A percentile compares a stretch with the other conserved stretches of the same genome.
These are phyloP conservation scores for Myocastor coypus DNA, from an alignment of 2,113 vertebrate species.

Conservation along the genomic window DNA sequence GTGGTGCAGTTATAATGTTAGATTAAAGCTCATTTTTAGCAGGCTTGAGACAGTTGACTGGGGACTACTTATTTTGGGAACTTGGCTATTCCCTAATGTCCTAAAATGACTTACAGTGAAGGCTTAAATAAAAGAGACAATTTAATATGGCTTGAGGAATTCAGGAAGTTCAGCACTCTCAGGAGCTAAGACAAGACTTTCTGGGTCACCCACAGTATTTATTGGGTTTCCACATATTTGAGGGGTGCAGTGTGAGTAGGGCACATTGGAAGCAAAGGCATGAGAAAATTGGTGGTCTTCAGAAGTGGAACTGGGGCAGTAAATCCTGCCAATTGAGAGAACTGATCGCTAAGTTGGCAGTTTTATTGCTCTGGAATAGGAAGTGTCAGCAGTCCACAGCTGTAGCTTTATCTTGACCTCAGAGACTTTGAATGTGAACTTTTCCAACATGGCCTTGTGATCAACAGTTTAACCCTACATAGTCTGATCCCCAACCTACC, in stretches of 20 bases:
- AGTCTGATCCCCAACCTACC: neutral
- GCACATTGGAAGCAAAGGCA: neutral
- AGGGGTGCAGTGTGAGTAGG: neutral
- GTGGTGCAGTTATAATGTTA: neutral
- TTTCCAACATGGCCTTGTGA: neutral
- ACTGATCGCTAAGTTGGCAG: neutral
- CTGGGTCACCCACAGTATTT: neutral
- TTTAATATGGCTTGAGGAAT: neutral
- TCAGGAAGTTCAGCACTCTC: neutral
- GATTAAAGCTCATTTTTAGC: neutral
- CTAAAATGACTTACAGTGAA: neutral
- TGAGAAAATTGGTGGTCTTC: neutral
- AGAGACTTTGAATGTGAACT: neutral
- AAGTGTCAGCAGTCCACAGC: neutral
- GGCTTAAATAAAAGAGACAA: neutral
- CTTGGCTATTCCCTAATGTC: neutral
- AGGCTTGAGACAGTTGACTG: neutral
- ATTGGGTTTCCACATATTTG: neutral
- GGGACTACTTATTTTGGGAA: neutral
- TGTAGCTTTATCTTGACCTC: neutral
- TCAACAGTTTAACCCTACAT: neutral
- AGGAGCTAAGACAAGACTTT: neutral
- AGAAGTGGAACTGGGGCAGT: neutral
- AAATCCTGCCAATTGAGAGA: neutral
- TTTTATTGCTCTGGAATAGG: neutral